Conservation (phyloP, 2,113 vertebrate species). For the Halcyon senegalensis region DNA sequence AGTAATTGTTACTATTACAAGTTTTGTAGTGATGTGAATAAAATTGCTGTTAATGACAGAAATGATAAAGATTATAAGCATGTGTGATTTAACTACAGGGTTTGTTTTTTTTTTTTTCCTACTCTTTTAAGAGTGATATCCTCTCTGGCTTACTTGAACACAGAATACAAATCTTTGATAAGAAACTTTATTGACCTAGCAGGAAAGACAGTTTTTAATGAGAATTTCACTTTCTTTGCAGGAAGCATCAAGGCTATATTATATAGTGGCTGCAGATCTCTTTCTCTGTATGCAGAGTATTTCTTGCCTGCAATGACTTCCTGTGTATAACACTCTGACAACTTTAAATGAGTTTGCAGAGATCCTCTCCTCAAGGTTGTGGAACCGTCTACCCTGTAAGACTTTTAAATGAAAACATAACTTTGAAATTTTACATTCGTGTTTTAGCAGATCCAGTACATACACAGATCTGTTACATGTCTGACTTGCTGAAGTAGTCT, state of each 20-base stretch:
- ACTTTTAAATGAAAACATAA: neutral
- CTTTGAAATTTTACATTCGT: neutral
- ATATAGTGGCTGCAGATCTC: neutral
- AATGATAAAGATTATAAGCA: neutral
- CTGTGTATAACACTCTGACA: neutral
- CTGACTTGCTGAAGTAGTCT: neutral
- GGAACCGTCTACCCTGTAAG: neutral
- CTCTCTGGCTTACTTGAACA: neutral
- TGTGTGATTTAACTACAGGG: neutral
- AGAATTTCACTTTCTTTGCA: neutral
- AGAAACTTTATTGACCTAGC: neutral
- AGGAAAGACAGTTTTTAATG: neutral
- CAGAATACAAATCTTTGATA: neutral
- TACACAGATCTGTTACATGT: neutral
- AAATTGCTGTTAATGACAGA: neutral
- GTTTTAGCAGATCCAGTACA: neutral
- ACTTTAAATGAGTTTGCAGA: neutral
- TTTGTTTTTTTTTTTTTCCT: neutral
- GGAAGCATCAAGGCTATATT: neutral
- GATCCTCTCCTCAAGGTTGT: neutral
- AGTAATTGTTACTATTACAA: neutral
- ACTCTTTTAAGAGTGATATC: neutral
- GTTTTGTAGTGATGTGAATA: neutral
- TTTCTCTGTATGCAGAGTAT: neutral
- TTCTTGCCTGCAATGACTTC: neutral